A percentile compares a stretch with the other conserved stretches of the same genome.
phyloP scores from a whole-genome alignment of 2,888 invertebrate species.

The Chrysodeixis includens region DNA sequence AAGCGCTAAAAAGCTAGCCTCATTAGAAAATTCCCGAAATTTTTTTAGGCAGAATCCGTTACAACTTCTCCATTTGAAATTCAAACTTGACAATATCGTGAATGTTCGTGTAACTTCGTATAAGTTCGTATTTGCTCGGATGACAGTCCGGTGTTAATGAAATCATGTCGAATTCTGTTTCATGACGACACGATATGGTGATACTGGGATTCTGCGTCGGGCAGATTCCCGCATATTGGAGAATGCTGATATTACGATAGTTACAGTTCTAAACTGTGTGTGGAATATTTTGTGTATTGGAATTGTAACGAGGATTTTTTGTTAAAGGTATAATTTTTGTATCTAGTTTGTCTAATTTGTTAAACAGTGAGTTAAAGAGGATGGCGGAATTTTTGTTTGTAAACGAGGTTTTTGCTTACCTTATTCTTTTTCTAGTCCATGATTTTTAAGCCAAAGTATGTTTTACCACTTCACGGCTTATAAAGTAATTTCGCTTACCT shows the following conservation, averaged over 20 bases:
- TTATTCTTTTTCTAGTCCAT: too few relatives aligned
- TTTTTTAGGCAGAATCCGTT: neutral
- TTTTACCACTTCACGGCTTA: too few relatives aligned
- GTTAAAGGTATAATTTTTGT: too few relatives aligned
- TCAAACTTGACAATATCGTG: constrained; percentile 27
- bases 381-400: too few relatives aligned
- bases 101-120: constrained; percentile 18
- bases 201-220: neutral
- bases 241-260: neutral
- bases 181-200: constrained; percentile 33
- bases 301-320: too few relatives aligned
- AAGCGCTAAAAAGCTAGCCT: too few relatives aligned
- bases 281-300: too few relatives aligned
- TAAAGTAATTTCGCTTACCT: constrained; percentile 37
- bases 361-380: too few relatives aligned
- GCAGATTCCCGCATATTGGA: neutral
- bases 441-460: too few relatives aligned
- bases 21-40: neutral
- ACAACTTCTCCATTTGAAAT: neutral
- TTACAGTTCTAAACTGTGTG: neutral
- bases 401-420: too few relatives aligned
- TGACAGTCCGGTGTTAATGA: constrained; percentile 32
- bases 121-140: constrained; percentile 16
- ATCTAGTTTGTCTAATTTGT: too few relatives aligned
- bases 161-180: constrained; percentile 39